phyloP scores from a whole-genome alignment of 2,888 invertebrate species.

The Pterobdella sp. region DNA sequence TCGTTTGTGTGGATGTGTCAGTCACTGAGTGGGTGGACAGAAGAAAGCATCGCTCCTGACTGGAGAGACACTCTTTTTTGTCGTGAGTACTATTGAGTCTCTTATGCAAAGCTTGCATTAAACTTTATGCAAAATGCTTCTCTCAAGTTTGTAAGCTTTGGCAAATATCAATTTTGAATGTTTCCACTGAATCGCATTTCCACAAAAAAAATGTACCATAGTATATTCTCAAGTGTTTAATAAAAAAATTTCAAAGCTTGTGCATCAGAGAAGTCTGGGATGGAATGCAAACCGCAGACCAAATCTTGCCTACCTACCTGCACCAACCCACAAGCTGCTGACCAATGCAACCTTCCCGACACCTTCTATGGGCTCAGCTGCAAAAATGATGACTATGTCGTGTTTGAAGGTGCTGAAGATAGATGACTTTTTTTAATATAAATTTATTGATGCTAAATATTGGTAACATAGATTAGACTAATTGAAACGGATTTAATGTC shows the following conservation, averaged over 20 bases:
- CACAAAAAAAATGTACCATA: no score
- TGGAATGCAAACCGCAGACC: neutral
- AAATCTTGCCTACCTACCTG: conserved; percentile 6
- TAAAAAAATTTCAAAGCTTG: conserved; percentile 3
- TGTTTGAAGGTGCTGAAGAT: neutral
- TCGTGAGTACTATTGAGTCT: conserved; percentile 11
- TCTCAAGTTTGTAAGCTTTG: no score
- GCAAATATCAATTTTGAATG: no score
- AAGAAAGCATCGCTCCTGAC: conserved; percentile 6
- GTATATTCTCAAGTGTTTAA: no score
- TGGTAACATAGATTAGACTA: neutral
- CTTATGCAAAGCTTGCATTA: no score
- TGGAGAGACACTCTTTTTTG: neutral
- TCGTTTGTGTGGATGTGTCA: conserved; percentile 1
- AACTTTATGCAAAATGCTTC: no score
- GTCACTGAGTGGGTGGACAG: neutral
- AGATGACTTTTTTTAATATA: neutral
- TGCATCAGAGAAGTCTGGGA: neutral
- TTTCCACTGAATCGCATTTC: no score
- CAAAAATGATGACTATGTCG: neutral
- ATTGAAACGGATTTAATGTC: neutral
- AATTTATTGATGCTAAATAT: neutral
- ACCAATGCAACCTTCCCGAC: conserved; percentile 7
- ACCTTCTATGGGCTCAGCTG: conserved; percentile 13
- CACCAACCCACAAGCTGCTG: neutral